Base-by-base conservation (phyloP, 2,113 vertebrate genomes). In the Siniperca chuatsi region DNA sequence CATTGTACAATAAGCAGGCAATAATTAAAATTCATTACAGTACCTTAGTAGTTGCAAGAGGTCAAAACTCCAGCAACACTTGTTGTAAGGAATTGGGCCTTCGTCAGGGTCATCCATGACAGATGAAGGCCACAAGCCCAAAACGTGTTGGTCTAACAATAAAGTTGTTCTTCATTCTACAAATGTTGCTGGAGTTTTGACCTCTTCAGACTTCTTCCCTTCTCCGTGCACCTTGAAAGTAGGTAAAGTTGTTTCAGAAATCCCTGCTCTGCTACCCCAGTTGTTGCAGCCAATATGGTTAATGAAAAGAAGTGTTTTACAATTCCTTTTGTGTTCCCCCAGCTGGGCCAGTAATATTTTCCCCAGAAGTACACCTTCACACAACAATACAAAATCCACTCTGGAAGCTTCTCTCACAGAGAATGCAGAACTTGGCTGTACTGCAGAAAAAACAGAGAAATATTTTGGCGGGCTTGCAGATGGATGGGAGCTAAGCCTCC, bases 401-500 rank as follows among this genome's bases (percentile, higher is more conserved):
- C 46, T 57, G 74, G 86, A 86, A 66, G 72, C 69, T 70, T 29
- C 57, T 11, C 10, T 46, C 44, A 6, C 61, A 7, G 67, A 54
- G 64, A 54, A 55, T 68, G 65, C 88, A 79, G 37, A 77, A 78
- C 37, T 89, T 90, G 92, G 90, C 90, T 0, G 12, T 46, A 44
- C 58, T 33, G 76, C 58, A 65, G 70, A 86, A 75, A 58, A 86
- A 85, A 77, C 23, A 4, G 68, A 20, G 57, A 72, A 66, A 75
- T 64, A 64, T 82, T 82, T 71, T 90, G 88, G 87, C 86, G 1
- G 76, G 2, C 35, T 65, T 21, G 74, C 81, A 79, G 70, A 77
- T 40, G 50, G 85, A 86, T 85, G 75, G 81, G 82, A 54, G 84
- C 87, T 88, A 81, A 89, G 88, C 79, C 66, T 81, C 50, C 83